Evolutionary conservation across 2,113 vertebrate genomes (phyloP), one percentile per base, ranked within the genome.

Genomic region (Varanus salvator): DNA sequence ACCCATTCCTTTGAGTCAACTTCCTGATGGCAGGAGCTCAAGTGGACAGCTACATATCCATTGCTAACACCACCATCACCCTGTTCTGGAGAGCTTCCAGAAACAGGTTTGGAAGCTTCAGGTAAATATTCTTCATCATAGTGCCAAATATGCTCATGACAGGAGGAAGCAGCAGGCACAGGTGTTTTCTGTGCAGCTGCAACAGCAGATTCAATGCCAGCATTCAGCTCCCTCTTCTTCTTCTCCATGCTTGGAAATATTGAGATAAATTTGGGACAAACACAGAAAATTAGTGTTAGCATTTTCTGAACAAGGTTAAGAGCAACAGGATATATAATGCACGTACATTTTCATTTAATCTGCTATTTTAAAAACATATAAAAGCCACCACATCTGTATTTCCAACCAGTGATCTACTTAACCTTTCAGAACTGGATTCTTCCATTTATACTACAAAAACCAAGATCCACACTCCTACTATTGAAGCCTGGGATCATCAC

Each of bases 1-100:
- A 99, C 99, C 99, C 99, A 99, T 91, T 99, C 99, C 92, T 97
- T 98, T 57, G 98, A 99, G 97, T 99, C 99, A 91, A 98, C 90
- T 44, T 99, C 99, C 91, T 99, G 98, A 94, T 97, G 98, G 94
- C 97, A 98, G 91, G 98, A 99, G 96, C 97, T 99, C 95, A 99
- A 95, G 93, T 99, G 99, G 87, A 99, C 97, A 82, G 99, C 98
- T 95, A 99, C 97, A 91, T 99, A 99, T 77, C 98, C 98, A 91
- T 98, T 99, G 96, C 97, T 99, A 92, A 96, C 97, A 50, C 97
- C 97, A 80, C 97, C 98, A 92, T 98, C 98, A 86, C 93, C 97
- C 38, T 98, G 98, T 93, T 99, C 98, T 85, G 97, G 96, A 84
- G 98, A 98, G 84, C 95, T 97, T 85, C 96, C 97, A 91, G 98